Evolutionary conservation across 64 coral and sea anemone species (phyloP).

Genomic region (Anthopleura sola): DNA sequence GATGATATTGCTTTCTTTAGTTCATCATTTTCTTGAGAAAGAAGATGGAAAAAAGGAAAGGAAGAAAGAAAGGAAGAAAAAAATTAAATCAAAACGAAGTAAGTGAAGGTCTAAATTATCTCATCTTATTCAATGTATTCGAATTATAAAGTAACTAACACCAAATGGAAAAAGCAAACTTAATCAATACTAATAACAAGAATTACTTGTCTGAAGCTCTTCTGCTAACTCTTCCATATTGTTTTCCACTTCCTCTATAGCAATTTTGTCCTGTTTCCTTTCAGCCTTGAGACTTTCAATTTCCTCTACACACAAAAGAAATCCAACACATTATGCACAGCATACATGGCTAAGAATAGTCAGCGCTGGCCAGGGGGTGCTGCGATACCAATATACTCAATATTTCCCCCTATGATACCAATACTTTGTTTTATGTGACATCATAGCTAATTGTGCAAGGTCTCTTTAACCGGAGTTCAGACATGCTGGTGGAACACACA

Average conservation of each 20-base stretch:
- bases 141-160: no score
- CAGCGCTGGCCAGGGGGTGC: no score
- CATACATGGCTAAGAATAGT: no score
- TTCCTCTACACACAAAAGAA: background rate
- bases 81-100: background rate
- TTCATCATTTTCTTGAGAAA: background rate
- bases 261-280: slow-evolving; percentile 26
- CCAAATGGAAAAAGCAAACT: no score
- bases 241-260: slow-evolving; percentile 36
- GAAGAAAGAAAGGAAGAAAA: background rate
- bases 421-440: no score
- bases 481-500: no score
- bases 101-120: no score
- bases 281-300: slow-evolving; percentile 14
- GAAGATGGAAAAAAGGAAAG: background rate
- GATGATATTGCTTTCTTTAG: background rate
- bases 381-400: no score
- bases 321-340: background rate
- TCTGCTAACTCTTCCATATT: slow-evolving; percentile 19
- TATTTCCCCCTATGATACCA: no score
- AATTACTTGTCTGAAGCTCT: slow-evolving; percentile 39
- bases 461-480: no score
- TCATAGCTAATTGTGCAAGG: no score
- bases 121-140: no score
- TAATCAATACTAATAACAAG: background rate